Base-by-base conservation (phyloP, 2,113 vertebrate species). In the Gavialis gangeticus region DNA sequence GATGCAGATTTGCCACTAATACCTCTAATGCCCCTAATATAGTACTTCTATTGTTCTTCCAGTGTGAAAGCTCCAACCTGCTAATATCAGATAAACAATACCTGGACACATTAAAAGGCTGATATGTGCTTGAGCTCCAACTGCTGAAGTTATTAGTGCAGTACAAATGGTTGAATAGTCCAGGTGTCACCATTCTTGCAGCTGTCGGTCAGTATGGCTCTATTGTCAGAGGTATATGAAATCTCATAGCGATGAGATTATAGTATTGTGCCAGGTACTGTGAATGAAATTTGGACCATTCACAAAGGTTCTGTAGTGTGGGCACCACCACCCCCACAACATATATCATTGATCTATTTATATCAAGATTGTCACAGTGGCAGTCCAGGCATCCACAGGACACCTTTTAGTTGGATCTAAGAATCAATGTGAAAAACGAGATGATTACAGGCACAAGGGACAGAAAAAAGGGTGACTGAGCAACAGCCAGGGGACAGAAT, bases 21-120 rank as follows among this genome's bases (percentile, higher is more conserved):
- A 91, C 93, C 82, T 96, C 88, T 96, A 95, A 95, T 92, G 80
- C 92, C 84, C 96, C 95, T 96, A 91, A 96, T 96, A 97, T 95
- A 97, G 94, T 94, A 75, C 28, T 10, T 76, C 92, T 92, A 91
- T 97, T 97, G 93, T 95, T 95, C 91, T 95, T 79, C 5, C 57
- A 86, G 87, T 87, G 93, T 75, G 85, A 95, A 94, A 96, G 87
- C 92, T 94, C 81, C 81, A 80, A 85, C 93, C 85, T 85, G 81
- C 91, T 97, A 96, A 96, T 95, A 87, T 95, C 90, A 73, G 79
- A 86, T 96, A 82, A 95, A 94, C 54, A 87, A 90, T 91, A 82
- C 88, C 83, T 85, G 88, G 18, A 73, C 85, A 30, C 95, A 95
- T 94, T 28, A 71, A 93, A 94, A 89, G 54, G 25, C 88, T 77